phyloP scores from a whole-genome alignment of 2,113 vertebrate genomes.

The Rhynchopsitta pachyrhyncha region DNA sequence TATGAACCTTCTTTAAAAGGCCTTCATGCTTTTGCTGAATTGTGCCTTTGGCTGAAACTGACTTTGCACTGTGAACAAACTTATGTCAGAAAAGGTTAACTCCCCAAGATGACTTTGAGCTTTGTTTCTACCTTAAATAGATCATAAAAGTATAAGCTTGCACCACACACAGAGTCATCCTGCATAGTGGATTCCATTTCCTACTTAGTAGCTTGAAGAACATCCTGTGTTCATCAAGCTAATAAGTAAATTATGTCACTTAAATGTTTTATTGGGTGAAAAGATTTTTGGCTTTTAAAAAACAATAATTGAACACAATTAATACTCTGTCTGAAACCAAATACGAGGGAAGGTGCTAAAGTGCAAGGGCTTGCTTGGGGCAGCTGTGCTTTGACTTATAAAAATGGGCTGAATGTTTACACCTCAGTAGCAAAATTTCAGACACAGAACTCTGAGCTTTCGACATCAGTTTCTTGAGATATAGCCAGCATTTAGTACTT shows the following conservation, averaged over 20 bases:
- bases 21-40: background rate
- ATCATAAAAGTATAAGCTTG: background rate
- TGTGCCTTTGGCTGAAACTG: background rate
- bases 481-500: background rate
- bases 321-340: background rate
- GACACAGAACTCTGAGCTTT: background rate
- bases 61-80: background rate
- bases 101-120: background rate
- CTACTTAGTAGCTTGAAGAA: background rate
- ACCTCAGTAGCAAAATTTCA: background rate
- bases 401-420: background rate
- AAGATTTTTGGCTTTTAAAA: background rate
- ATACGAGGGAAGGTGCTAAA: background rate
- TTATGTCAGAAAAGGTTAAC: background rate
- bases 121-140: background rate
- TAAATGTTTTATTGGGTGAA: background rate
- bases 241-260: background rate
- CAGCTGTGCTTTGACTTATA: background rate
- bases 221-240: background rate
- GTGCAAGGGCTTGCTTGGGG: background rate
- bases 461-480: background rate
- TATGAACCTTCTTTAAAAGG: background rate
- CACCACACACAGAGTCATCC: accelerated
- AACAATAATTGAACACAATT: background rate
- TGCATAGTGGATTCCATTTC: background rate